Evolutionary conservation across 2,888 invertebrate species (phyloP).

Genomic region (Hoplodrina blanda): DNA sequence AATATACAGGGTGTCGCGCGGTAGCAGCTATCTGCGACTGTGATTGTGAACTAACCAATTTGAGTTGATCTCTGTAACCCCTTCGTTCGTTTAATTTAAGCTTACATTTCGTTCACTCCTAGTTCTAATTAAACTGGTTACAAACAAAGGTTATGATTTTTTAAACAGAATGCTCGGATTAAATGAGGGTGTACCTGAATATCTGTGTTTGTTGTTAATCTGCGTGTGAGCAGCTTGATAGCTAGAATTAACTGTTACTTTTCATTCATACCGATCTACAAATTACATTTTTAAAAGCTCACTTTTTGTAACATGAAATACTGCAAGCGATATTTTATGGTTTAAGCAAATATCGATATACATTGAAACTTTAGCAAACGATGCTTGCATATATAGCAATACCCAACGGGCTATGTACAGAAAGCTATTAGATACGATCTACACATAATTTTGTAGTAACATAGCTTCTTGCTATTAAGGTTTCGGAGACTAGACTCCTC

Average conservation of each 20-base stretch:
- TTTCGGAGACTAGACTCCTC: conserved; percentile 45
- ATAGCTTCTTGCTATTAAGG: conserved; percentile 53
- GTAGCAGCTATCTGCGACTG: conserved; percentile 78
- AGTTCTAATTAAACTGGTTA: conserved; percentile 67
- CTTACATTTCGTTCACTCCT: conserved; percentile 42
- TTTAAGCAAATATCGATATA: conserved; percentile 4
- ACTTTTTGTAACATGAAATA: conserved; percentile 1
- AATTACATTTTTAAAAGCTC: conserved; percentile 18
- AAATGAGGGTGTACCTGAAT: conserved; percentile 65
- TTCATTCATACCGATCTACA: conserved; percentile 19
- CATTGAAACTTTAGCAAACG: conserved; percentile 22
- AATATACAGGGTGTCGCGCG: conserved; percentile 85
- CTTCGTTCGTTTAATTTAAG: conserved; percentile 41
- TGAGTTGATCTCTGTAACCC: conserved; percentile 70
- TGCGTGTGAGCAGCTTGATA: conserved; percentile 42
- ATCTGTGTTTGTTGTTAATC: conserved; percentile 51
- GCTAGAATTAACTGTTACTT: conserved; percentile 41
- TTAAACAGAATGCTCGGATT: conserved; percentile 68
- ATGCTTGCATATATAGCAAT: conserved; percentile 14
- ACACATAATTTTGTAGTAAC: conserved; percentile 48
- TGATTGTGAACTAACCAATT: conserved; percentile 74
- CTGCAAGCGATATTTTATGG: background rate
- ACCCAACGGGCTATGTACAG: conserved; percentile 31
- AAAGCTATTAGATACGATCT: conserved; percentile 43
- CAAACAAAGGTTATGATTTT: conserved; percentile 75